Percentiles rank a stretch among this genome's conserved stretches.
phyloP scores from a whole-genome alignment of 2,113 vertebrate genomes.

The Procavia capensis region DNA sequence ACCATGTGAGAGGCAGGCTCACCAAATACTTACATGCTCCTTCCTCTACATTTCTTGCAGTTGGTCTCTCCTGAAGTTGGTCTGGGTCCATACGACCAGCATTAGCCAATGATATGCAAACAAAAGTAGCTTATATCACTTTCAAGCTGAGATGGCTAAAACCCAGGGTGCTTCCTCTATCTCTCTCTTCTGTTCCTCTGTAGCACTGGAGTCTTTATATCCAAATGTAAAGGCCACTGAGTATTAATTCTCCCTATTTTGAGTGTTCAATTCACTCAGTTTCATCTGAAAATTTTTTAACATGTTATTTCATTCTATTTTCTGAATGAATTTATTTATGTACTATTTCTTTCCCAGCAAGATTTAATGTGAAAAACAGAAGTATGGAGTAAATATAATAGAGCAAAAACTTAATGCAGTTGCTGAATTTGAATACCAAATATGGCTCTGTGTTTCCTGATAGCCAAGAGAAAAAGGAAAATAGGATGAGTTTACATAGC shows the following conservation, averaged over 20 bases:
- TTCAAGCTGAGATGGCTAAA: background rate
- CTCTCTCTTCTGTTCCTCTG: background rate
- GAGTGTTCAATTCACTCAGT: background rate
- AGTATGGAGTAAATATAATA: background rate
- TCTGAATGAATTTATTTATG: background rate
- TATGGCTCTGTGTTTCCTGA: background rate
- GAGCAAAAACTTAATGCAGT: background rate
- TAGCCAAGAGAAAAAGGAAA: background rate
- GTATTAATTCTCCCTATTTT: background rate
- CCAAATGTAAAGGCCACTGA: background rate
- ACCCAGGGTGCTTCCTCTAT: background rate
- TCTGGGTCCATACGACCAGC: background rate
- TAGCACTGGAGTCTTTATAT: background rate
- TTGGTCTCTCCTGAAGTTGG: background rate
- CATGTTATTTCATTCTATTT: background rate
- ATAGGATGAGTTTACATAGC: background rate
- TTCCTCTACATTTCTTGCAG: background rate
- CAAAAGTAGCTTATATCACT: background rate
- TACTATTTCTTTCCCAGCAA: slow-evolving; percentile 5
- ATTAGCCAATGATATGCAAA: background rate
- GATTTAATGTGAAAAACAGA: background rate
- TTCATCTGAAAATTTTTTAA: background rate
- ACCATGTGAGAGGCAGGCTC: background rate
- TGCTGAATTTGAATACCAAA: slow-evolving; percentile 6
- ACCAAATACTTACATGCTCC: background rate